These are phyloP conservation scores for Gobio gobio DNA, from an alignment of 2,113 vertebrate genomes.

Conservation along the genomic window DNA sequence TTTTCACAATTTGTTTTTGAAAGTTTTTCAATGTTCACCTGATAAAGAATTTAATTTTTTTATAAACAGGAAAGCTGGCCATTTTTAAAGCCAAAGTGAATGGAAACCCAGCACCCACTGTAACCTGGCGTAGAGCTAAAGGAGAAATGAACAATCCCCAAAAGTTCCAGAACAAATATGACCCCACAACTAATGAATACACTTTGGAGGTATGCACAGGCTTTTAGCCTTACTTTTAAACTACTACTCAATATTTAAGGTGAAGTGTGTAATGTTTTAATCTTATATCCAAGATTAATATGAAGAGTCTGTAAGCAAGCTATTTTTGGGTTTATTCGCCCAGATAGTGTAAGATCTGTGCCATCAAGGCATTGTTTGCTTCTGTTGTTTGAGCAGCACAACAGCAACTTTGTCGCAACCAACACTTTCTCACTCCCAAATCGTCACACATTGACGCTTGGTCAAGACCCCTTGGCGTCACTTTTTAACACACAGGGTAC, in stretches of 20 bases:
- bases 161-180: constrained; percentile 75
- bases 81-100: constrained; percentile 81
- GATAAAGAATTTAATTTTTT: background rate
- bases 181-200: constrained; percentile 70
- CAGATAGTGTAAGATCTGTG: background rate
- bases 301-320: background rate
- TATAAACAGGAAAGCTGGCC: constrained; percentile 81
- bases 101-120: constrained; percentile 80
- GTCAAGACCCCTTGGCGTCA: too few relatives aligned
- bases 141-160: constrained; percentile 75
- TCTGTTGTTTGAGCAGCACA: background rate
- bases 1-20: background rate
- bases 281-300: background rate
- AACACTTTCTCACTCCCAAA: too few relatives aligned
- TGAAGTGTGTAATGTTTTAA: constrained; percentile 6
- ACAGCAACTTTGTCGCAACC: background rate
- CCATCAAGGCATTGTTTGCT: background rate
- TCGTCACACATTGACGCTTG: too few relatives aligned
- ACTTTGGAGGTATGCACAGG: constrained; percentile 77
- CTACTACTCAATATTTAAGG: background rate
- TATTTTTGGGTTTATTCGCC: background rate
- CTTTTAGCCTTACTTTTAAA: background rate
- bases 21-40: background rate
- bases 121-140: constrained; percentile 78
- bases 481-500: too few relatives aligned